Evolutionary conservation across 2,888 invertebrate species (phyloP).

Genomic region (Glomeris marginata): DNA sequence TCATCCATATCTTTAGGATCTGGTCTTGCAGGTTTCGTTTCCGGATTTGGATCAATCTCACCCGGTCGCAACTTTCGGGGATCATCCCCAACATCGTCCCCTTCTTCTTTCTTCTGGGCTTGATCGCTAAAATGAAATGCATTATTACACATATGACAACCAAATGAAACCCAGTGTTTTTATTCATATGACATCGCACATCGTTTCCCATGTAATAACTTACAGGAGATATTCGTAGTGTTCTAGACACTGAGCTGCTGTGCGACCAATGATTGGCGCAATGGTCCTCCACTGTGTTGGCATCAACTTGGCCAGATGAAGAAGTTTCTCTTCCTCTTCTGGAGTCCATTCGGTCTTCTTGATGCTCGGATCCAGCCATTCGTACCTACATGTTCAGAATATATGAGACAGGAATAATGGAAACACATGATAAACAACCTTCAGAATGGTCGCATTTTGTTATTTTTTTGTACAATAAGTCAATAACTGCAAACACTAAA

Average conservation of each 20-base stretch:
- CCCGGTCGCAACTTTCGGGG: slow-evolving; percentile 95
- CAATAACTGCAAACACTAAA: not conserved
- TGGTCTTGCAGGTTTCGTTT: slow-evolving; percentile 97
- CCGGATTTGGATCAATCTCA: slow-evolving; percentile 99
- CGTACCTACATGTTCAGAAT: slow-evolving; percentile 42
- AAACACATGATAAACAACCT: too few relatives aligned
- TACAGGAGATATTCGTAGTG: slow-evolving; percentile 90
- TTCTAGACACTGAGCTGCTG: slow-evolving; percentile 96
- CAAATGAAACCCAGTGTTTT: not conserved
- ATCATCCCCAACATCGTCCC: slow-evolving; percentile 80
- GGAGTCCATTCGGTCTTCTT: slow-evolving; percentile 99
- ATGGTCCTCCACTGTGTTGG: slow-evolving; percentile 99
- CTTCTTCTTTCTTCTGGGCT: slow-evolving; percentile 91
- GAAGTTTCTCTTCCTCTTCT: slow-evolving; percentile 94
- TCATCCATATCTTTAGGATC: slow-evolving; percentile 99
- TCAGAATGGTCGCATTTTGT: too few relatives aligned
- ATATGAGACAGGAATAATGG: too few relatives aligned
- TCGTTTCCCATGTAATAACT: slow-evolving; percentile 27
- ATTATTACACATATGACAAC: not conserved
- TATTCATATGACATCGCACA: not conserved
- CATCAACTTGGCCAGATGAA: slow-evolving; percentile 97
- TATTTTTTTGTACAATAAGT: too few relatives aligned
- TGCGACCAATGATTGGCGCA: slow-evolving; percentile 95
- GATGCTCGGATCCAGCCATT: slow-evolving; percentile 98
- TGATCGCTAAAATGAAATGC: slow-evolving; percentile 55